A percentile compares a stretch with the other conserved stretches of the same genome.
Conservation (phyloP, 2,113 vertebrate species). For the Triplophysa rosa region DNA sequence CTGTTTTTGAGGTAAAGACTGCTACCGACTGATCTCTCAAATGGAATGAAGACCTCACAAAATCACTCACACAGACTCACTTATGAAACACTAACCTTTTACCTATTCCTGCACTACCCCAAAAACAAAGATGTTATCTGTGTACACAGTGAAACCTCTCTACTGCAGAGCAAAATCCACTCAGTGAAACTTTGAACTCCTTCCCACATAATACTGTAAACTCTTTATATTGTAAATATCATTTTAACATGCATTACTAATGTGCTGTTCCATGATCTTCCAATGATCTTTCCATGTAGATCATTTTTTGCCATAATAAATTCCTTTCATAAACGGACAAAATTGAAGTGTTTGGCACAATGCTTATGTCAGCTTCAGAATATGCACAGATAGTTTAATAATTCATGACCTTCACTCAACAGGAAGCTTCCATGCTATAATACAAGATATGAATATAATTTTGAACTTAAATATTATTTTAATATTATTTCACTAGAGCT, state of each 20-base stretch:
- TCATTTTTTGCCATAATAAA: no score
- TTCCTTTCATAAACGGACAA: no score
- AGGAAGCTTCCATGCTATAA: no score
- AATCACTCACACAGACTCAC: neutral
- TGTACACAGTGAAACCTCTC: neutral
- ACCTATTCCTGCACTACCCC: constrained; percentile 33
- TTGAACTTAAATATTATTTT: no score
- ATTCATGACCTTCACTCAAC: no score
- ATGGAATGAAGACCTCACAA: constrained; percentile 22
- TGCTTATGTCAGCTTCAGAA: no score
- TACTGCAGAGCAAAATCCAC: neutral
- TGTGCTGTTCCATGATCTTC: no score
- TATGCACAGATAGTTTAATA: no score
- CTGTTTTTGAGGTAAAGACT: constrained; percentile 25
- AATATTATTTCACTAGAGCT: no score
- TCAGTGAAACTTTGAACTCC: neutral
- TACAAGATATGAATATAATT: no score
- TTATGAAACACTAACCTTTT: constrained; percentile 55
- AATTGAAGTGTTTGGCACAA: no score
- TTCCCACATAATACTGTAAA: neutral
- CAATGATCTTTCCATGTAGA: no score
- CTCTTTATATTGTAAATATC: neutral
- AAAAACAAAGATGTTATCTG: constrained; percentile 2
- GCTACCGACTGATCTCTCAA: neutral
- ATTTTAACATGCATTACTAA: neutral